Evolutionary conservation across 2,113 vertebrate genomes (phyloP), one percentile per base, ranked within the genome.

Genomic region (Carettochelys insculpta): DNA sequence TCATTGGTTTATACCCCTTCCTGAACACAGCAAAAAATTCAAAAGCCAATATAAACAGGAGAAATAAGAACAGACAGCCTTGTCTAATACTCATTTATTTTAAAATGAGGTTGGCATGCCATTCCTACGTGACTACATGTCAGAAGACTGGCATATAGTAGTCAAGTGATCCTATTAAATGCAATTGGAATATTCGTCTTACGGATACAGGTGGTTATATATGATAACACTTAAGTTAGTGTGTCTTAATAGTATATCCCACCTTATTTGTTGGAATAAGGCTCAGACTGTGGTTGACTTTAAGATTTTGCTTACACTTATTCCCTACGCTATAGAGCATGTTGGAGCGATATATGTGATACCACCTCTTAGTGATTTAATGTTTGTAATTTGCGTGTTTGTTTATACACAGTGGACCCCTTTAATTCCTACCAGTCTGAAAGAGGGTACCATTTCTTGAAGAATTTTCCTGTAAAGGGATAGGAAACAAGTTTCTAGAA

Each of bases 201-300:
- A 61, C 54, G 14, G 12, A 43, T 41, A n/a, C 83, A 81, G 73
- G 82, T 82, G 65, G 77, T 6, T 75, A 85, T 94, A 85, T 79
- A 82, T 95, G 78, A 89, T 80, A 25, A 92, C 82, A 22, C 68
- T 84, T 87, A 96, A 83, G 85, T 88, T 96, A 96, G 94, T 93
- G 56, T 90, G 92, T 71, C 65, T 95, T 95, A 31, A 95, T 71
- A 77, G 81, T 92, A 65, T 86, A 29, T 31, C 8, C n/a, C 34
- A 34, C 61, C n/a, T 68, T 68, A 29, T 92, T 77, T 90, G 53
- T 77, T 83, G 93, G 38, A 87, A 4, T 75, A 75, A 0, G 0
- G 85, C 77, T 45, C 34, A 82, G 87, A 90, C 80, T 92, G 31
- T 89, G 85, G 16, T 41, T 25, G 4, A 86, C 38, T 92, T 87